A percentile compares a stretch with the other conserved stretches of the same genome.
phyloP scores from a whole-genome alignment of 30 jellyfish, hydroid and myxozoan species.

The Sanderia malayensis region DNA sequence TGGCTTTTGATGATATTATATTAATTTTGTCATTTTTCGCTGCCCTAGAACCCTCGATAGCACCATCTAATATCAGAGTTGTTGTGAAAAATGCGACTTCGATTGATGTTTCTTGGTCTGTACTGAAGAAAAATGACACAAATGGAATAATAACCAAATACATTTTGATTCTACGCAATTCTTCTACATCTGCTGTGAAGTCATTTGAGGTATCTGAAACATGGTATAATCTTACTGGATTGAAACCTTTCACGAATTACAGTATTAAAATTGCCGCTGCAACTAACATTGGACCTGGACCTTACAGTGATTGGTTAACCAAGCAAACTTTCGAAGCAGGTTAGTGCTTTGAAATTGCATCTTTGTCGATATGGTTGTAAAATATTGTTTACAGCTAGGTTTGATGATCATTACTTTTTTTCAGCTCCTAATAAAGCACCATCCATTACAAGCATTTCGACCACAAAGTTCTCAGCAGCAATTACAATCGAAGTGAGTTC shows the following conservation, averaged over 20 bases:
- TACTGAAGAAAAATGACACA: conserved; percentile 38
- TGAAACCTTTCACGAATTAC: conserved; percentile 51
- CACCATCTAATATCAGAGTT: conserved; percentile 29
- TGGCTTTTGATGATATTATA: too few species aligned
- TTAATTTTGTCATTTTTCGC: too few species aligned
- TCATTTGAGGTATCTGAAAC: neutral
- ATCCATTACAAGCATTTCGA: neutral
- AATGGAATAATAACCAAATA: conserved; percentile 44
- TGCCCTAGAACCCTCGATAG: conserved; percentile 49
- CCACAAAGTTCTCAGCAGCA: neutral
- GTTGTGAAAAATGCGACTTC: conserved; percentile 2
- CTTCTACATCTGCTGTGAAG: neutral
- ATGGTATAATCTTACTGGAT: neutral
- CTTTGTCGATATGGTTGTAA: too few species aligned
- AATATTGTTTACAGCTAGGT: too few species aligned
- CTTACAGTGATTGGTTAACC: neutral
- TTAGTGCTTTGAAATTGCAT: too few species aligned
- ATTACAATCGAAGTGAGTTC: conserved; percentile 1
- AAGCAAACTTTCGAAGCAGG: neutral
- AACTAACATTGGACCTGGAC: conserved; percentile 39
- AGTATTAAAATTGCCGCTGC: conserved; percentile 53
- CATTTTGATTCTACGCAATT: neutral
- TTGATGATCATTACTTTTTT: too few species aligned
- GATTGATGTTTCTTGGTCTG: conserved; percentile 29
- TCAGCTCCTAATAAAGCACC: conserved; percentile 16